Evolutionary conservation across 2,113 vertebrate species (phyloP).

Genomic region (Platanista minor): DNA sequence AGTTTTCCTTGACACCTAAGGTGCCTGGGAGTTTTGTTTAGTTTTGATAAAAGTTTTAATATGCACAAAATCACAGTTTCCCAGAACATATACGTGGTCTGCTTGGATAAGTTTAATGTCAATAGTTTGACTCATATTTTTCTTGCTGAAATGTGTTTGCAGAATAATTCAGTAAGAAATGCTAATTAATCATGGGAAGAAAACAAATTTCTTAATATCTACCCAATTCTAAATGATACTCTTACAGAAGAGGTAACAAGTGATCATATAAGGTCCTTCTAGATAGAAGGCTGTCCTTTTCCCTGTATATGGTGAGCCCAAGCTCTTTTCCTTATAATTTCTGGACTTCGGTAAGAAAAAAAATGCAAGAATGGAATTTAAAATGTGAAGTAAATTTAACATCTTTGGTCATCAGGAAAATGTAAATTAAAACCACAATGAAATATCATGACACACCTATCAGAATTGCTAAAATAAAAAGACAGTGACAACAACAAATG

Average conservation of each 20-base stretch:
- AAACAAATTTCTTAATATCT: neutral
- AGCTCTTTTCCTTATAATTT: neutral
- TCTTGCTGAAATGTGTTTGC: neutral
- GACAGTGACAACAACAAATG: neutral
- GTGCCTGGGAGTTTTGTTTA: neutral
- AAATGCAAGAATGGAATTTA: conserved; percentile 23
- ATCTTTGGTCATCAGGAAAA: neutral
- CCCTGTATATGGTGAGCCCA: neutral
- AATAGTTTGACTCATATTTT: neutral
- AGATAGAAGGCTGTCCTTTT: neutral
- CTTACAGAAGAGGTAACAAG: neutral
- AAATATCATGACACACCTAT: neutral
- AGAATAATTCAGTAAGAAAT: conserved; percentile 4
- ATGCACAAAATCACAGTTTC: neutral
- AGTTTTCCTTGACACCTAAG: neutral
- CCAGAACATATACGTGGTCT: neutral
- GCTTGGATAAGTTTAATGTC: neutral
- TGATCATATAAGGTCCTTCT: neutral
- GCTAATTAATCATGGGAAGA: neutral
- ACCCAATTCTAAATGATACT: neutral
- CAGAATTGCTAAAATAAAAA: neutral
- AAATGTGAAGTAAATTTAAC: conserved; percentile 20
- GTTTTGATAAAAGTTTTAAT: conserved; percentile 7
- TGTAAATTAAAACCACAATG: neutral
- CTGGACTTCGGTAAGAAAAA: neutral